A percentile compares a stretch with the other conserved stretches of the same genome.
Conservation (phyloP, 2,797 vertebrate species). For the Neoniphon sammara region DNA sequence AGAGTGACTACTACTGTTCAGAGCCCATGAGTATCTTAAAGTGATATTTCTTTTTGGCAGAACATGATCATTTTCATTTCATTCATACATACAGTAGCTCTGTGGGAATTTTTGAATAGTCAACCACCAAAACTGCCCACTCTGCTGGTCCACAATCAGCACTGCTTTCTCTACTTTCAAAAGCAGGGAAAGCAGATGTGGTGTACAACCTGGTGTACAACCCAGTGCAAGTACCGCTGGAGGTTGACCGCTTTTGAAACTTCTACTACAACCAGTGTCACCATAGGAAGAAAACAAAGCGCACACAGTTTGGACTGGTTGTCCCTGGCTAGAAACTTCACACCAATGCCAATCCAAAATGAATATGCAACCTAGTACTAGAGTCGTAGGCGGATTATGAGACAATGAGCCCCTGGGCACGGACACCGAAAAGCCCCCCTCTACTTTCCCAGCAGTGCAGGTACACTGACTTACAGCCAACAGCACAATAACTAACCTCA, state of each 20-base stretch:
- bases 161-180: not conserved
- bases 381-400: too few relatives aligned
- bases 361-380: too few relatives aligned
- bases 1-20: slow-evolving; percentile 30
- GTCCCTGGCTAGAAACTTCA: too few relatives aligned
- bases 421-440: too few relatives aligned
- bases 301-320: too few relatives aligned
- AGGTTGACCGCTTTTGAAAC: not conserved
- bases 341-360: too few relatives aligned
- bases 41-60: slow-evolving; percentile 17
- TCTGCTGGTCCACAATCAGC: not conserved
- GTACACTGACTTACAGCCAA: too few relatives aligned
- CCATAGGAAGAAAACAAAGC: too few relatives aligned
- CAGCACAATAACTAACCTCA: too few relatives aligned
- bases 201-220: not conserved
- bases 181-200: not conserved
- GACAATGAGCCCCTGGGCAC: too few relatives aligned
- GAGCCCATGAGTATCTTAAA: slow-evolving; percentile 15
- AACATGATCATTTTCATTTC: slow-evolving; percentile 10
- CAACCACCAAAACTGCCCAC: not conserved
- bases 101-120: not conserved
- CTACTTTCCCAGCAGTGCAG: too few relatives aligned
- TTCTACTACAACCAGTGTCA: too few relatives aligned
- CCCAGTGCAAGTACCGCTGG: not conserved
- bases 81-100: not conserved